phyloP scores from a whole-genome alignment of 2,888 invertebrate genomes.

The Pseudococcus longispinus region DNA sequence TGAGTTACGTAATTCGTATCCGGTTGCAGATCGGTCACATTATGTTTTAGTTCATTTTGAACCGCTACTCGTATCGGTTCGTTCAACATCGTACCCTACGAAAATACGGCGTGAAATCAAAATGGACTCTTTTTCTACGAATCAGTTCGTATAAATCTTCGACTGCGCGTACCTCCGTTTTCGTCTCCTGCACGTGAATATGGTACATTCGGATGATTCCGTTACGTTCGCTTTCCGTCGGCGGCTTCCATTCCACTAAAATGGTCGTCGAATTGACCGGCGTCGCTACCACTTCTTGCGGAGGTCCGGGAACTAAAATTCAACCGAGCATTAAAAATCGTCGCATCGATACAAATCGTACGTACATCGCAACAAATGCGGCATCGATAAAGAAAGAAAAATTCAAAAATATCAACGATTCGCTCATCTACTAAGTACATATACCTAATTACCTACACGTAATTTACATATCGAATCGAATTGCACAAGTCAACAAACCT shows the following conservation, averaged over 20 bases:
- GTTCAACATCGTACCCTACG: slow-evolving; percentile 70
- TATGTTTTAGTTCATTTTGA: slow-evolving; percentile 79
- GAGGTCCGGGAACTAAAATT: slow-evolving; percentile 95
- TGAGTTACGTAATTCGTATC: slow-evolving; percentile 93
- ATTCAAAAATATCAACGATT: background rate
- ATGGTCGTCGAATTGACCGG: slow-evolving; percentile 96
- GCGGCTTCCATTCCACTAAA: slow-evolving; percentile 93
- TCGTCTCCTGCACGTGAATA: slow-evolving; percentile 90
- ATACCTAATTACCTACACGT: too few species aligned
- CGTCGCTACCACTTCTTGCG: slow-evolving; percentile 87
- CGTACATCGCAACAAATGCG: background rate
- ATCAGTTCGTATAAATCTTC: background rate
- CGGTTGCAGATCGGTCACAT: slow-evolving; percentile 89
- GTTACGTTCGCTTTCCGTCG: slow-evolving; percentile 87
- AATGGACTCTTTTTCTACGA: too few species aligned
- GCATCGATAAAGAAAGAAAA: background rate
- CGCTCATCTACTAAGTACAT: background rate
- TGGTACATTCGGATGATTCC: slow-evolving; percentile 97
- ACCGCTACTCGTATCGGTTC: slow-evolving; percentile 88
- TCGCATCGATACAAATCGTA: background rate
- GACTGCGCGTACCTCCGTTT: slow-evolving; percentile 62
- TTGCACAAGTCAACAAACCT: background rate
- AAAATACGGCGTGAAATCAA: too few species aligned
- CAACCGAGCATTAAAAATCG: background rate
- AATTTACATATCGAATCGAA: background rate